Percentiles rank a stretch among this genome's conserved stretches.
These are phyloP conservation scores for Physeter macrocephalus DNA, from an alignment of 2,113 vertebrate genomes.

Conservation along the genomic window DNA sequence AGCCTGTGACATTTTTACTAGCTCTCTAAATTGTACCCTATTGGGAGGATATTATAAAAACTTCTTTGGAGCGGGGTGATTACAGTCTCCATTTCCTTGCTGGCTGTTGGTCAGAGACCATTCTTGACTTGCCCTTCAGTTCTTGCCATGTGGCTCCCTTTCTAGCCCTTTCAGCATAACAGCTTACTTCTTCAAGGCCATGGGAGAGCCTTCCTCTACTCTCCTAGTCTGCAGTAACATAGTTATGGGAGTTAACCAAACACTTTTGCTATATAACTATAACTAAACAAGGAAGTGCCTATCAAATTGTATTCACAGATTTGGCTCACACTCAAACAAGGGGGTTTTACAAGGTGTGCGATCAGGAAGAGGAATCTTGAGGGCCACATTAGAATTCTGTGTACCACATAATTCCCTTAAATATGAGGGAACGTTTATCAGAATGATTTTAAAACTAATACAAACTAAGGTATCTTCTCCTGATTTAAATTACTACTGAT, in stretches of 20 bases:
- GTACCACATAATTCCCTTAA: neutral
- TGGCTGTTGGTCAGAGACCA: neutral
- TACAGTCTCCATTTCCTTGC: neutral
- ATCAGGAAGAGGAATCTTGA: neutral
- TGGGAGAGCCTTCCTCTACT: neutral
- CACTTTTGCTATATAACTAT: neutral
- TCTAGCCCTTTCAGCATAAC: neutral
- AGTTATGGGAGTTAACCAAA: neutral
- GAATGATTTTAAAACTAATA: neutral
- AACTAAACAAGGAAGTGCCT: neutral
- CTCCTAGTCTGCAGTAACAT: neutral
- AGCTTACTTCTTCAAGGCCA: neutral
- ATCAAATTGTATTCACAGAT: neutral
- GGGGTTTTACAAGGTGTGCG: fast-evolving
- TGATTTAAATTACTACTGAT: neutral
- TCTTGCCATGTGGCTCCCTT: neutral
- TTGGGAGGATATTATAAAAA: neutral
- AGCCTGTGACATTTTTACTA: neutral
- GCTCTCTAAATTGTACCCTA: neutral
- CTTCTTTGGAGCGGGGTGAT: neutral
- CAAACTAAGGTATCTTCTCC: neutral
- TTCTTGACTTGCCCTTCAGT: neutral
- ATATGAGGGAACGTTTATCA: neutral
- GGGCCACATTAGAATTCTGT: neutral
- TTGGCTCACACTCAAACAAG: neutral